Evolutionary conservation across 2,888 invertebrate species (phyloP).

Genomic region (Glyphotaelius pellucidus): DNA sequence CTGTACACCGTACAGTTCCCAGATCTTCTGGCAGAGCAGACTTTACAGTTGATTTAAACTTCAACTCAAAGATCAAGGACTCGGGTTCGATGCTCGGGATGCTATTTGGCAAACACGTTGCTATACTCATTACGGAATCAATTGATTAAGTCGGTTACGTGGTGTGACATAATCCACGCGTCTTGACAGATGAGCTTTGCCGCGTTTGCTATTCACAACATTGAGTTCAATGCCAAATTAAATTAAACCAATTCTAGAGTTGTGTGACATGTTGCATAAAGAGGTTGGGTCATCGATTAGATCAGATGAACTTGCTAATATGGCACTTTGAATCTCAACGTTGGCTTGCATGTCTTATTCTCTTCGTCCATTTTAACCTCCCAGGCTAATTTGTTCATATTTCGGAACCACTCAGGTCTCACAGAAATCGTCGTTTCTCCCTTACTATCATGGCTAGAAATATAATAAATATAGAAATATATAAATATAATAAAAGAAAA

Average conservation of each 20-base stretch:
- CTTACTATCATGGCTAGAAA: too few species aligned
- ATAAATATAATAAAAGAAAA: too few species aligned
- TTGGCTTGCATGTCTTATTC: background rate
- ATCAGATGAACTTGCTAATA: background rate
- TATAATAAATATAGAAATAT: too few species aligned
- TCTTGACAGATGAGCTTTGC: conserved; percentile 10
- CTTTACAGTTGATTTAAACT: conserved; percentile 19
- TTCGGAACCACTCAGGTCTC: too few species aligned
- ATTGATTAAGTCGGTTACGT: conserved; percentile 15
- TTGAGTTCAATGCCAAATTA: background rate
- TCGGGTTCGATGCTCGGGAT: conserved; percentile 41
- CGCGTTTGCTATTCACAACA: background rate
- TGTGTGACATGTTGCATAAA: background rate
- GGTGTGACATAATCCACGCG: conserved; percentile 12
- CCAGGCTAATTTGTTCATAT: too few species aligned
- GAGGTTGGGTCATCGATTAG: background rate
- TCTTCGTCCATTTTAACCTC: background rate
- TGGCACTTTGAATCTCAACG: background rate
- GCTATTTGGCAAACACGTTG: conserved; percentile 25
- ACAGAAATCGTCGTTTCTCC: too few species aligned
- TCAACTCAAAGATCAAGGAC: conserved; percentile 44
- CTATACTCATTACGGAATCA: conserved; percentile 4
- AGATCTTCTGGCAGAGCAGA: conserved; percentile 16
- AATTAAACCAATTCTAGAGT: background rate
- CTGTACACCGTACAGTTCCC: background rate